Conservation (phyloP, 2,888 invertebrate genomes). For the Coenonympha glycerion region DNA sequence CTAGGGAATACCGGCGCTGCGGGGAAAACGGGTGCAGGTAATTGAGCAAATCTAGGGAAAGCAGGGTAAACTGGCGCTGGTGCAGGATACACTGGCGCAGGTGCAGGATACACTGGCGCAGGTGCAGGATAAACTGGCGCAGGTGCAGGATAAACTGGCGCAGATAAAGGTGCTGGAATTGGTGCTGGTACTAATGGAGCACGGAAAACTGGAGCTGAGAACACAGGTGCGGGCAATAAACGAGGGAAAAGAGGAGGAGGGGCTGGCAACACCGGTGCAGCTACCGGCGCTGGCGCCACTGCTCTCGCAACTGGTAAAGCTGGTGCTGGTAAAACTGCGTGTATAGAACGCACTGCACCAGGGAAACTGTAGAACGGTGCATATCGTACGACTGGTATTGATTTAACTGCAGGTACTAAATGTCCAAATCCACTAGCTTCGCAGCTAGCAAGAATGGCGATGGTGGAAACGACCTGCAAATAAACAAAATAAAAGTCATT, state of each 20-base stretch:
- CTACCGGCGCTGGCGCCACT: slow-evolving; percentile 33
- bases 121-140: neutral
- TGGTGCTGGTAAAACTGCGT: slow-evolving; percentile 47
- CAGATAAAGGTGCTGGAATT: slow-evolving; percentile 24
- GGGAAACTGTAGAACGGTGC: slow-evolving; percentile 70
- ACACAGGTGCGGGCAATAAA: slow-evolving; percentile 30
- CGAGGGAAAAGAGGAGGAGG: slow-evolving; percentile 26
- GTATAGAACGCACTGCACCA: slow-evolving; percentile 57
- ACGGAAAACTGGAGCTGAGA: slow-evolving; percentile 36
- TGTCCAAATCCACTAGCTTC: slow-evolving; percentile 65
- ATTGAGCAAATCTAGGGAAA: slow-evolving; percentile 23
- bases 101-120: slow-evolving; percentile 27
- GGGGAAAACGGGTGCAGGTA: slow-evolving; percentile 27
- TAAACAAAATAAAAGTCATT: no score
- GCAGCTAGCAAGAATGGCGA: slow-evolving; percentile 60
- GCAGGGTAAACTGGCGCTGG: slow-evolving; percentile 30
- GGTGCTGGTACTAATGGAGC: slow-evolving; percentile 28
- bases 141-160: slow-evolving; percentile 22
- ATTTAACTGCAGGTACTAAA: slow-evolving; percentile 49
- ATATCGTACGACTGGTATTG: slow-evolving; percentile 60
- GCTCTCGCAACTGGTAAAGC: slow-evolving; percentile 31
- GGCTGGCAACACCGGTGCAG: slow-evolving; percentile 34
- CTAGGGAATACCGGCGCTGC: slow-evolving; percentile 34
- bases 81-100: slow-evolving; percentile 20
- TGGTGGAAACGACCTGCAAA: slow-evolving; percentile 50